Base-by-base conservation (phyloP, 1,140 invertebrate species). In the Laupala kohalensis region DNA sequence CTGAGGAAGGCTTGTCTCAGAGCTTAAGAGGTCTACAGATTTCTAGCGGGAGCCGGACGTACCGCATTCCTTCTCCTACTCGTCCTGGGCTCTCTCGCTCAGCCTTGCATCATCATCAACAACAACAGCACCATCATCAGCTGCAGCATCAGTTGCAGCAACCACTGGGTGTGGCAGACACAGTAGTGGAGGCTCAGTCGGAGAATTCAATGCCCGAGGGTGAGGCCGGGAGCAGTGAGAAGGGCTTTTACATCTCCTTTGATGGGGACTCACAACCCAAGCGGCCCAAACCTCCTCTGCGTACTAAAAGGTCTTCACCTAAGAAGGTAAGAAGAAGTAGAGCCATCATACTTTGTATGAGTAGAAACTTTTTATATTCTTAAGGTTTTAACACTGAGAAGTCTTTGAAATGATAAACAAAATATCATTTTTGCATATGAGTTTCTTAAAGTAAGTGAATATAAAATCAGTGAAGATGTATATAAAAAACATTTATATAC, bases 241-340 rank as follows among this genome's bases (percentile, higher is more conserved):
- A 93, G 82, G 93, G 94, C n/a, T 97, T 97, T 82, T 96, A 96
- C 79, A 95, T 97, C 77, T 93, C 93, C 25, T 95, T 97, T 79
- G 94, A 95, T 78, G 89, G 92, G 78, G 89, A 93, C 67, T 75
- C 78, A 64, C 87, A 87, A 72, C 93, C 94, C 4, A 94, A 93
- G 79, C 85, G 93, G 76, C 91, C 93, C 1, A 96, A 96, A 82
- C 93, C 94, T 0, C 91, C 92, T 28, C 81, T 95, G 19, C 83
- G 92, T 73, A 84, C 86, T 25, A 93, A 92, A 80, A 86, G 87
- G 71, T 82, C 81, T n/a, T 92, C 90, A 26, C 90, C 90, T 0
- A 91, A 90, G 76, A 92, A 92, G 80, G 90, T 91, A 76, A 53
- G 37, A 53, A n/a, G n/a, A n/a, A n/a, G n/a, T n/a, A n/a, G n/a